These are phyloP conservation scores for Drosophila vallismaia DNA, from an alignment of 2,888 invertebrate species.

Conservation along the genomic window DNA sequence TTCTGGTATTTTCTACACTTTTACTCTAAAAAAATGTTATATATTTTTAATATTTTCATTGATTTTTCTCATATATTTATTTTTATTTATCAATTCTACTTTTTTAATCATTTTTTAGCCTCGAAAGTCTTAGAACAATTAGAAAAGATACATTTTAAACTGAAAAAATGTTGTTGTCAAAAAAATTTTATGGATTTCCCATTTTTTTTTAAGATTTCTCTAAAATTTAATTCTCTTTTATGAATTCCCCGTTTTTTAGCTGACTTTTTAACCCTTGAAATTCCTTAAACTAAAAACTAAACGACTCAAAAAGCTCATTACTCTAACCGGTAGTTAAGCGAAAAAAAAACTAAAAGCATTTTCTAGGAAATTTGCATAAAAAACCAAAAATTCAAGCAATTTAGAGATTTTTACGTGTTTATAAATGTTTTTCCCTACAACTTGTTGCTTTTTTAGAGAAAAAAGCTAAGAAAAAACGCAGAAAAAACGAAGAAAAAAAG, in stretches of 20 bases:
- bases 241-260: neutral
- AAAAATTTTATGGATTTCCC: too few relatives aligned
- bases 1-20: too few relatives aligned
- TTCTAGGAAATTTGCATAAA: constrained; percentile 30
- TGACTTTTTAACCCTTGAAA: constrained; percentile 14
- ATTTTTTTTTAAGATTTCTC: neutral
- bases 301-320: constrained; percentile 12
- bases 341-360: constrained; percentile 9
- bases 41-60: too few relatives aligned
- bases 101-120: too few relatives aligned
- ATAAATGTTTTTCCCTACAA: constrained; percentile 22
- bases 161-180: too few relatives aligned
- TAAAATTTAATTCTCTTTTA: neutral
- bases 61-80: too few relatives aligned
- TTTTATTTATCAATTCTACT: too few relatives aligned
- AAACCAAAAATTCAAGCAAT: neutral
- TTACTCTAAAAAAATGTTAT: too few relatives aligned
- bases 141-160: too few relatives aligned
- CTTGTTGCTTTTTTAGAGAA: constrained; percentile 5
- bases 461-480: too few relatives aligned
- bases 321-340: neutral
- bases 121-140: too few relatives aligned
- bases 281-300: neutral
- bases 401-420: neutral
- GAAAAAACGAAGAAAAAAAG: too few relatives aligned